Conservation (phyloP, 2,113 vertebrate species). For the Ceyx melanurus region DNA sequence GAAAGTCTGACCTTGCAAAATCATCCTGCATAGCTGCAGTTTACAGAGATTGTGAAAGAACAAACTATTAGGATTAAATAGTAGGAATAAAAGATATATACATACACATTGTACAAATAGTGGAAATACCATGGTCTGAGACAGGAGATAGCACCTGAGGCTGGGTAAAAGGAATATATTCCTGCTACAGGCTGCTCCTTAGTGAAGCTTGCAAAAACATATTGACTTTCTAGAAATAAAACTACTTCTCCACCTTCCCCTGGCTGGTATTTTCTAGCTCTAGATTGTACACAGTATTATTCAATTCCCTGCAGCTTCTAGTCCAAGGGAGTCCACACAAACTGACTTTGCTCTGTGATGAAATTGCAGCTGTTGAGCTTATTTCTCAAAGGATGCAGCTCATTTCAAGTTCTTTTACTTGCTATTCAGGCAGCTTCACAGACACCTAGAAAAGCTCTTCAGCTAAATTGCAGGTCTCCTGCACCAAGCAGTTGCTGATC, state of each 20-base stretch:
- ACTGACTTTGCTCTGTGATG: not conserved
- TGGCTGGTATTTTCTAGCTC: not conserved
- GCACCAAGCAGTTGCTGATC: not conserved
- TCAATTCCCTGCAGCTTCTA: not conserved
- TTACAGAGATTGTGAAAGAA: not conserved
- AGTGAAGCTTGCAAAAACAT: not conserved
- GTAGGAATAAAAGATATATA: not conserved
- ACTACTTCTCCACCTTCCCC: not conserved
- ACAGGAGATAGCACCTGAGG: not conserved
- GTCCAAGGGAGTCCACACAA: not conserved
- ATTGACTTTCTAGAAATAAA: not conserved
- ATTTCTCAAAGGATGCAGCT: conserved; percentile 64
- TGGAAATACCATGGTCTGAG: not conserved
- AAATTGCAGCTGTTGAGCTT: conserved; percentile 38
- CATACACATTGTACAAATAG: not conserved
- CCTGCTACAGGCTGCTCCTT: not conserved
- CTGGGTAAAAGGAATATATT: not conserved
- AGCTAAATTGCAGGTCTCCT: conserved; percentile 3
- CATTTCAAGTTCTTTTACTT: conserved; percentile 11
- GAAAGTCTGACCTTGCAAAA: not conserved
- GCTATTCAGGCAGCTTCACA: not conserved
- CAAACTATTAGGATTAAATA: not conserved
- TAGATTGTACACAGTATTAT: not conserved
- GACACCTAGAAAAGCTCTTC: not conserved
- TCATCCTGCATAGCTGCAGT: not conserved